Conservation (phyloP, 2,113 vertebrate species). For the Tauraco erythrolophus region DNA sequence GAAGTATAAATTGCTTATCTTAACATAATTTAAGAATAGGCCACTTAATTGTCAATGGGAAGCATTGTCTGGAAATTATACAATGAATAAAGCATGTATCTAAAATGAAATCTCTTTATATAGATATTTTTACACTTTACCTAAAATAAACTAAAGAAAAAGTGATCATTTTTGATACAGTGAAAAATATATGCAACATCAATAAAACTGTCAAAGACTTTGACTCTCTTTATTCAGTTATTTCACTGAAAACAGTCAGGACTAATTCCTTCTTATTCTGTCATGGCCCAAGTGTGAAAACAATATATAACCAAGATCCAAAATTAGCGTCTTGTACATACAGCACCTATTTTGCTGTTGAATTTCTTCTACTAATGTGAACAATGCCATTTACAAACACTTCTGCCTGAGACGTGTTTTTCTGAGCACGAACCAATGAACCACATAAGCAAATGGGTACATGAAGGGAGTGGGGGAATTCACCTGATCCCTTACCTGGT, state of each 20-base stretch:
- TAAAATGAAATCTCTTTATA: background rate
- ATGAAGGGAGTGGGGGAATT: background rate
- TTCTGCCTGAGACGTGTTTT: background rate
- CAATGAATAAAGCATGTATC: accelerated
- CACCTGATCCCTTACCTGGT: background rate
- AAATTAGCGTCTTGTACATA: background rate
- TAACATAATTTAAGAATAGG: background rate
- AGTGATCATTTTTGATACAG: background rate
- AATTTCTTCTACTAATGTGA: background rate
- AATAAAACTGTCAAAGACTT: background rate
- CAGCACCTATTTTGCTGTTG: background rate
- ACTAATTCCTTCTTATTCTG: background rate
- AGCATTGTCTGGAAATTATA: background rate
- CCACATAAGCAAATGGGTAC: background rate
- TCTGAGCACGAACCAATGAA: background rate
- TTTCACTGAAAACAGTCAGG: background rate
- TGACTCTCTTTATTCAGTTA: background rate
- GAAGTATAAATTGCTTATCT: background rate
- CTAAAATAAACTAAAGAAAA: background rate
- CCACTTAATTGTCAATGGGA: background rate
- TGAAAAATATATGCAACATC: background rate
- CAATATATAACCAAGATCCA: background rate
- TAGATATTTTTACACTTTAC: background rate
- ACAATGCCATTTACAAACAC: background rate
- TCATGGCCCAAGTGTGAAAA: background rate